Percentiles rank a stretch among this genome's conserved stretches.
Evolutionary conservation across 2,797 vertebrate species (phyloP).

Genomic region (Neosalanx taihuensis): DNA sequence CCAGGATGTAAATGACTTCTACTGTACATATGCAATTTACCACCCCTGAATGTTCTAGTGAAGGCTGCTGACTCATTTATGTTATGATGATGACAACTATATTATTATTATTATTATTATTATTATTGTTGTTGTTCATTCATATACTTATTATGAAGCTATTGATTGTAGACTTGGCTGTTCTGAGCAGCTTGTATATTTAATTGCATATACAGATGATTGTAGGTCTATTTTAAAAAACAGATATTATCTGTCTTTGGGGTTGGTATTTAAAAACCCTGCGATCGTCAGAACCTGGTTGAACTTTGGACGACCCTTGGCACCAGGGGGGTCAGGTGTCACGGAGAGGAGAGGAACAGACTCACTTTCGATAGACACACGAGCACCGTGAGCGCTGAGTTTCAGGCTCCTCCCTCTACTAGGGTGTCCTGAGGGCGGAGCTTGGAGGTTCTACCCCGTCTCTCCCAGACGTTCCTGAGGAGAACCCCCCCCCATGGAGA

Average conservation of each 20-base stretch:
- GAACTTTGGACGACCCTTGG: conserved; percentile 34
- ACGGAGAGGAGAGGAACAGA: neutral
- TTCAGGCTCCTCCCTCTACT: too few species aligned
- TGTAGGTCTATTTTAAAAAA: conserved; percentile 67
- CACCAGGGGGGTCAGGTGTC: conserved; percentile 12
- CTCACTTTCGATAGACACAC: conserved; percentile 10
- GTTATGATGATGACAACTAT: conserved; percentile 55
- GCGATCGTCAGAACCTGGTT: conserved; percentile 49
- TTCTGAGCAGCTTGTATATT: conserved; percentile 76
- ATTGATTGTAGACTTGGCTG: conserved; percentile 79
- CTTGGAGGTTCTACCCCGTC: conserved; percentile 19
- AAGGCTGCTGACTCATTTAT: conserved; percentile 81
- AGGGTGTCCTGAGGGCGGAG: conserved; percentile 2
- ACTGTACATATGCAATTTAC: conserved; percentile 82
- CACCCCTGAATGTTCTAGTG: conserved; percentile 82
- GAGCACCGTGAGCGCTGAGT: neutral
- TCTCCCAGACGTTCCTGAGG: conserved; percentile 12
- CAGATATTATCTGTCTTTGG: conserved; percentile 37
- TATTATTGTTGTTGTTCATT: conserved; percentile 67
- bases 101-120: conserved; percentile 54
- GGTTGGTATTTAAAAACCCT: conserved; percentile 25
- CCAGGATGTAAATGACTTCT: conserved; percentile 69
- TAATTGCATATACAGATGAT: conserved; percentile 67
- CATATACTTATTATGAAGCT: conserved; percentile 71
- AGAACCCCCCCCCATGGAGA: neutral